These are phyloP conservation scores for Aeoliscus strigatus DNA, from an alignment of 2,797 vertebrate species.

Conservation along the genomic window DNA sequence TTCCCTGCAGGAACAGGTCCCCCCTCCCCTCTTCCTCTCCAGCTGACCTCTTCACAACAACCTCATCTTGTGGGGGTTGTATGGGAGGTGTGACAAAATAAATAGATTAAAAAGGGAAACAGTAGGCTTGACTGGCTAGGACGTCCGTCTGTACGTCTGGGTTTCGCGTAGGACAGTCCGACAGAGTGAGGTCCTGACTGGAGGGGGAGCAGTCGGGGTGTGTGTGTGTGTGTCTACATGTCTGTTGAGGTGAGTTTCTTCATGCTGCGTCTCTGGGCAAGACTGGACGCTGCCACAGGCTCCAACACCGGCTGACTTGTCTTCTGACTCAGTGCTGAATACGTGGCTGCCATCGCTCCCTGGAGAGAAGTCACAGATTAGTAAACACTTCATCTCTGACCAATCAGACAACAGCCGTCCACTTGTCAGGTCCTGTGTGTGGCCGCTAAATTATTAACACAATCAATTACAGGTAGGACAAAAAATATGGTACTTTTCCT, in stretches of 20 bases:
- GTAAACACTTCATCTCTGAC: too few species aligned
- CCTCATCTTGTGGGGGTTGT: conserved; percentile 33
- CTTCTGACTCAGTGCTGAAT: conserved; percentile 92
- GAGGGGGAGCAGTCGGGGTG: conserved; percentile 12
- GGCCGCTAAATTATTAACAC: too few species aligned
- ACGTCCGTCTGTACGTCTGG: conserved; percentile 29
- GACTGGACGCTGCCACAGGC: conserved; percentile 92
- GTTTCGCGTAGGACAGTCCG: conserved; percentile 22
- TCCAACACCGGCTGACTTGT: conserved; percentile 92
- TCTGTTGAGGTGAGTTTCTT: conserved; percentile 96
- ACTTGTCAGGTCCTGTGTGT: too few species aligned
- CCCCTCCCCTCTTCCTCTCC: conserved; percentile 45
- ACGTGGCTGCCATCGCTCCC: conserved; percentile 93
- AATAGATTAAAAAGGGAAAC: conserved; percentile 58
- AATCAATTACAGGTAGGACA: too few species aligned
- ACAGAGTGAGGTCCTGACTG: conserved; percentile 47
- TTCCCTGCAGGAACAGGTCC: conserved; percentile 68
- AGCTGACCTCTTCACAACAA: conserved; percentile 41
- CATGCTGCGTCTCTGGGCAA: conserved; percentile 96
- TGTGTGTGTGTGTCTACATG: conserved; percentile 76
- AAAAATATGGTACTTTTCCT: too few species aligned
- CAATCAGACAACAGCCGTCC: too few species aligned
- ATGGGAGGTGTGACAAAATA: conserved; percentile 52
- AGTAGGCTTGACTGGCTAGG: conserved; percentile 60
- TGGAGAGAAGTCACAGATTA: conserved; percentile 35